These are phyloP conservation scores for Phylloscopus trochiloides DNA, from an alignment of 2,113 vertebrate genomes.

Conservation along the genomic window DNA sequence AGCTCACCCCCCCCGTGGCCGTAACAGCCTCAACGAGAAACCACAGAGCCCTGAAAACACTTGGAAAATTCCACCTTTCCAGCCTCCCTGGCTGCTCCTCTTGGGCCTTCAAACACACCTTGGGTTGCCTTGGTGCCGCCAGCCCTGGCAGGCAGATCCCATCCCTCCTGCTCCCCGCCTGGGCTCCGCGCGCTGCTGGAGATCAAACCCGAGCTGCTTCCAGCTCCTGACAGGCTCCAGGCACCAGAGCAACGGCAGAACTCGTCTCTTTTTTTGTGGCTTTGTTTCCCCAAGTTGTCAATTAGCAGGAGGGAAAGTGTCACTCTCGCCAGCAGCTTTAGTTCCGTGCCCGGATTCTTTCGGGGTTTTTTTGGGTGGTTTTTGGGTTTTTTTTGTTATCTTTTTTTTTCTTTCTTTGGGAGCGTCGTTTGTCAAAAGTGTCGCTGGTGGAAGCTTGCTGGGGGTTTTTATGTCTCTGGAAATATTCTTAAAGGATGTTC, in stretches of 20 bases:
- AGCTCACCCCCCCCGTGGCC: too few species aligned
- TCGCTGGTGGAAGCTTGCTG: background rate
- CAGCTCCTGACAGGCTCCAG: slow-evolving; percentile 35
- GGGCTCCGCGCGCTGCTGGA: background rate
- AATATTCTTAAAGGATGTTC: slow-evolving; percentile 47
- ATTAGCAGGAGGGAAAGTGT: slow-evolving; percentile 58
- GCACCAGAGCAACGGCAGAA: slow-evolving; percentile 15
- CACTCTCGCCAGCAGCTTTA: slow-evolving; percentile 22
- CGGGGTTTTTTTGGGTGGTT: too few species aligned
- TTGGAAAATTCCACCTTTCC: background rate
- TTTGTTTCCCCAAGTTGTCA: slow-evolving; percentile 63
- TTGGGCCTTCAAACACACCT: background rate
- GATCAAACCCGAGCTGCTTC: slow-evolving; percentile 18
- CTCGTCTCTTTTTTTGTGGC: slow-evolving; percentile 10
- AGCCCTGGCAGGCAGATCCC: background rate
- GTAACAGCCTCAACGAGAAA: background rate
- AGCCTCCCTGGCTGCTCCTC: background rate
- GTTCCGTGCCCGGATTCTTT: background rate
- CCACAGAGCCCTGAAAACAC: background rate
- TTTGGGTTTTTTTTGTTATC: too few species aligned
- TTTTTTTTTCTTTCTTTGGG: background rate
- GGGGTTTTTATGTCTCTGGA: background rate
- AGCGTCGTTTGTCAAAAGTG: slow-evolving; percentile 41
- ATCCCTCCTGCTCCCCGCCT: background rate
- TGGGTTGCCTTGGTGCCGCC: background rate